phyloP scores from a whole-genome alignment of 2,113 vertebrate species.

The Emydura subglobosa region DNA sequence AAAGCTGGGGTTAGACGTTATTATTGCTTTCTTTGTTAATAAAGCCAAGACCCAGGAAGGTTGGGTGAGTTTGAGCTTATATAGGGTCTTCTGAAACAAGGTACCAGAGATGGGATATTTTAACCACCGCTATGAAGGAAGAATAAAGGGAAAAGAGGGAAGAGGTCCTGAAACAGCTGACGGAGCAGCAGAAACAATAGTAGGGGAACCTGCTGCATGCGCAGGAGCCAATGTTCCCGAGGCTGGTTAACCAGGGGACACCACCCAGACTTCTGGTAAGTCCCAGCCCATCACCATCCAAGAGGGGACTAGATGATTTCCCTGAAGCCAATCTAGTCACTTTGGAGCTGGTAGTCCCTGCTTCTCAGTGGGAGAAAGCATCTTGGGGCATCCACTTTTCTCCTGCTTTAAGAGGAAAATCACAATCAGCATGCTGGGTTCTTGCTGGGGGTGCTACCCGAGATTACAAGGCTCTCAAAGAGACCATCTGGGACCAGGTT shows the following conservation, averaged over 20 bases:
- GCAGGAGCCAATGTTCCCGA: not conserved
- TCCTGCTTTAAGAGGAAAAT: not conserved
- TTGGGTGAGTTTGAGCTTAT: not conserved
- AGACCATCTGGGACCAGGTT: not conserved
- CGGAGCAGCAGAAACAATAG: not conserved
- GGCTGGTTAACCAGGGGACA: not conserved
- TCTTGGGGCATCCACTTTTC: not conserved
- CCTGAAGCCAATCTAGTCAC: not conserved
- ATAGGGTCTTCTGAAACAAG: not conserved
- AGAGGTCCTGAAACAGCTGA: not conserved
- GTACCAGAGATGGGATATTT: not conserved
- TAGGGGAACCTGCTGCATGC: not conserved
- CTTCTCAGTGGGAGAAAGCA: not conserved
- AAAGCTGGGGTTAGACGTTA: not conserved
- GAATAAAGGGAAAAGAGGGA: not conserved
- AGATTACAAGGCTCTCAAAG: not conserved
- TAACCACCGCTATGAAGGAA: not conserved
- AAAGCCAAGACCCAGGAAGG: not conserved
- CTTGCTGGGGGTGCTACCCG: rapidly evolving
- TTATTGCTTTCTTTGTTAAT: constrained; percentile 14
- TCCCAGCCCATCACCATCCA: not conserved
- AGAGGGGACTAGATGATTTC: constrained; percentile 11
- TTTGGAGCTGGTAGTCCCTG: not conserved
- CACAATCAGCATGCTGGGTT: rapidly evolving
- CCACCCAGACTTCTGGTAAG: not conserved